Conservation (phyloP, 2,797 vertebrate genomes). For the Ataeniobius toweri region DNA sequence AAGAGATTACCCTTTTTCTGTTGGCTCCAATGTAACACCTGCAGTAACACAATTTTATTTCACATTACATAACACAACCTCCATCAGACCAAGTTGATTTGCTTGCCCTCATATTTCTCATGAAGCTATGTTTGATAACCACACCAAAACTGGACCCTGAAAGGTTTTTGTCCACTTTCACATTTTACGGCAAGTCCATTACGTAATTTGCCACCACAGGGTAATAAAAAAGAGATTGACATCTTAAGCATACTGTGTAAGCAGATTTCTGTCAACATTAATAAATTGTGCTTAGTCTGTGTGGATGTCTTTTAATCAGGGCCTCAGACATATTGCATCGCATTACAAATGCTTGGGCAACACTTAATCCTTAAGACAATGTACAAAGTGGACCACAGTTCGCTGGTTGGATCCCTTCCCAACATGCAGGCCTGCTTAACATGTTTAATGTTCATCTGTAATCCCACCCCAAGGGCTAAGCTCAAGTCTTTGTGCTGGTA, state of each 20-base stretch:
- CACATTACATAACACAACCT: not conserved
- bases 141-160: not conserved
- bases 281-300: constrained; percentile 35
- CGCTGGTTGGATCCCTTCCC: constrained; percentile 47
- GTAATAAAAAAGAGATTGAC: constrained; percentile 10
- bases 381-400: constrained; percentile 67
- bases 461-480: constrained; percentile 54
- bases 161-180: not conserved
- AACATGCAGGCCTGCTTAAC: constrained; percentile 37
- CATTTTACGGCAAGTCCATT: not conserved
- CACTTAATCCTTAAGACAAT: constrained; percentile 74
- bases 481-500: constrained; percentile 54
- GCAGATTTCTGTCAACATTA: constrained; percentile 60
- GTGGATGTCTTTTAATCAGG: constrained; percentile 63
- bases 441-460: constrained; percentile 56
- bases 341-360: constrained; percentile 68
- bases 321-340: constrained; percentile 69
- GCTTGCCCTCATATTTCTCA: not conserved
- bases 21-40: not conserved
- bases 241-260: constrained; percentile 44
- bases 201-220: not conserved
- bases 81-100: not conserved
- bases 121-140: not conserved
- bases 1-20: not conserved
- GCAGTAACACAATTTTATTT: not conserved